phyloP scores from a whole-genome alignment of 2,888 invertebrate species.

The Pyrrhosoma nymphula region DNA sequence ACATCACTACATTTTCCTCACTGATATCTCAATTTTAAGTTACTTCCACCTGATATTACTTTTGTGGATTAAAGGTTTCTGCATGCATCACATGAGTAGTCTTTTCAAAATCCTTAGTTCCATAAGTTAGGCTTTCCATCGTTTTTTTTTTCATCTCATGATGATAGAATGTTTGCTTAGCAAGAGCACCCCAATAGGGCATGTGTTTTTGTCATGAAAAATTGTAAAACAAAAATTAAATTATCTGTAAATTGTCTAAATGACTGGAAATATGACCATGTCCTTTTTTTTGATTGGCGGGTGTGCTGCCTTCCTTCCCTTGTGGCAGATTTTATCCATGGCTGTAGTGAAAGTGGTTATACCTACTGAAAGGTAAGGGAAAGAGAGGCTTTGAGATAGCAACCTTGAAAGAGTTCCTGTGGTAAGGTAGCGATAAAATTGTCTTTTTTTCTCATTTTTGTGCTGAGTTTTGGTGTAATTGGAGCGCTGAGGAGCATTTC shows the following conservation, averaged over 20 bases:
- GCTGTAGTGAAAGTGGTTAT: conserved; percentile 98
- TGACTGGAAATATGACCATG: conserved; percentile 45
- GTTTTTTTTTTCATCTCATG: neutral
- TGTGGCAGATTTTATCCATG: conserved; percentile 89
- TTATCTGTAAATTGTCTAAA: neutral
- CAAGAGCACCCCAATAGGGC: neutral
- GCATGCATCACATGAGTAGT: neutral
- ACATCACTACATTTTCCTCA: neutral
- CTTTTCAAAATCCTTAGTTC: neutral
- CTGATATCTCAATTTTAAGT: neutral
- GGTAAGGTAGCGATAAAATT: conserved; percentile 40
- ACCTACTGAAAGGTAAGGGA: conserved; percentile 94
- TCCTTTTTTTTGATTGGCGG: conserved; percentile 51
- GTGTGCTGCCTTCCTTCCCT: conserved; percentile 55
- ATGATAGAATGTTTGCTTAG: neutral
- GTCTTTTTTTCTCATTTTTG: neutral
- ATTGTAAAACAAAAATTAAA: neutral
- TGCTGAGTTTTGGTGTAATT: neutral
- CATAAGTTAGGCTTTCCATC: conserved; percentile 6
- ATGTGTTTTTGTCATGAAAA: conserved; percentile 33
- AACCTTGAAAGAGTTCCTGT: neutral
- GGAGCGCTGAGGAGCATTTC: neutral
- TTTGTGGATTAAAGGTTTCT: neutral
- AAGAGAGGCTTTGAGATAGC: conserved; percentile 16
- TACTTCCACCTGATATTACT: neutral